Evolutionary conservation across 2,888 invertebrate genomes (phyloP).

Genomic region (Cataglyphis rosenhaueri): DNA sequence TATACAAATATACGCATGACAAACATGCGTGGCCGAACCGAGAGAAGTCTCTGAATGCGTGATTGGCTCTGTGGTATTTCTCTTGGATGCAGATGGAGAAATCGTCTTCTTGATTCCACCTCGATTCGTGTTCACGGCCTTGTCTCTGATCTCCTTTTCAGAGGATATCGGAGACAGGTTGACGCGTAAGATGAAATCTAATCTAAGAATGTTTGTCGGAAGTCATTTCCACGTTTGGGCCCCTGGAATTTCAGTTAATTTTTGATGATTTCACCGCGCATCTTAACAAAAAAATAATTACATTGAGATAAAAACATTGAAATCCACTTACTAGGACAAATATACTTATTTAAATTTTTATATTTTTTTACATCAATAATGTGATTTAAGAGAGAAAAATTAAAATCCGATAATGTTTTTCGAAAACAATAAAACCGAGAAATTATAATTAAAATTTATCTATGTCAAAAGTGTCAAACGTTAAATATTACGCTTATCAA

Average conservation of each 20-base stretch:
- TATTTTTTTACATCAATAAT: neutral
- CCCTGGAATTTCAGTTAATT: slow-evolving; percentile 13
- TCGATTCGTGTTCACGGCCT: slow-evolving; percentile 39
- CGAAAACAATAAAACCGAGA: neutral
- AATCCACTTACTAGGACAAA: neutral
- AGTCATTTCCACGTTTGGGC: slow-evolving; percentile 17
- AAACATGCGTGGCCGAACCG: slow-evolving; percentile 8
- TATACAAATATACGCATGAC: neutral
- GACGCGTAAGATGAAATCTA: slow-evolving; percentile 63
- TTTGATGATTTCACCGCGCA: slow-evolving; percentile 2
- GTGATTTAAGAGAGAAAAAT: neutral
- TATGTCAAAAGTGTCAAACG: slow-evolving; percentile 22
- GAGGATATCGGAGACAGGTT: slow-evolving; percentile 52
- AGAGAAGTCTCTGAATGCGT: slow-evolving; percentile 36
- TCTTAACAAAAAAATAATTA: neutral
- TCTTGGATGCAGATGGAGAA: slow-evolving; percentile 21
- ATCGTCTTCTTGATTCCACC: slow-evolving; percentile 38
- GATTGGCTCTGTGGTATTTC: slow-evolving; percentile 41
- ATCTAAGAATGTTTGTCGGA: slow-evolving; percentile 51
- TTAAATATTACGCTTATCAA: neutral
- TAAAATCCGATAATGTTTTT: neutral
- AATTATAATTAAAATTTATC: neutral
- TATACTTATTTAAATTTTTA: neutral
- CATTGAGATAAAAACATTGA: neutral
- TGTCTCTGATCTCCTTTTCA: slow-evolving; percentile 39